Percentiles rank a stretch among this genome's conserved stretches.
phyloP scores from a whole-genome alignment of 2,797 vertebrate species.

The Melopsittacus undulatus region DNA sequence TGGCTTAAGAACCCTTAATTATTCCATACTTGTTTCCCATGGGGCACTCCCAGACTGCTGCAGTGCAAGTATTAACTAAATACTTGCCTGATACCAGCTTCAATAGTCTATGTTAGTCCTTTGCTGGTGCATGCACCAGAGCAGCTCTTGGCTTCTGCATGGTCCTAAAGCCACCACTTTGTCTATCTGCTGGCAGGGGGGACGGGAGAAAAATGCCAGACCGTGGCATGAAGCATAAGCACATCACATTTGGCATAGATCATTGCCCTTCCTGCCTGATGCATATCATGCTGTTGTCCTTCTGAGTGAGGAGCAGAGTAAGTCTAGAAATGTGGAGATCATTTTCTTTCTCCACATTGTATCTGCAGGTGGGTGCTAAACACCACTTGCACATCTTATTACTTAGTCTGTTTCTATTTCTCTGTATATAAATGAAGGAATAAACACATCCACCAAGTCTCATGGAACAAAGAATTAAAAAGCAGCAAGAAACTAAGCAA shows the following conservation, averaged over 20 bases:
- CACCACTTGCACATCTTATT: background rate
- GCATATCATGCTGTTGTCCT: constrained; percentile 6
- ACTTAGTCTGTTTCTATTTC: background rate
- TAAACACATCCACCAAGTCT: background rate
- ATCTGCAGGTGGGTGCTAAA: background rate
- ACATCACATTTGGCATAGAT: constrained; percentile 2
- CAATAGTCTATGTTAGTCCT: background rate
- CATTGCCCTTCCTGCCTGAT: constrained; percentile 20
- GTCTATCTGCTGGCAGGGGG: background rate
- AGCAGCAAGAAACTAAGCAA: background rate
- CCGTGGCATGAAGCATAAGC: background rate
- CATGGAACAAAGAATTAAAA: background rate
- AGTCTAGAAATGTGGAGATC: background rate
- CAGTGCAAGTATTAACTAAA: background rate
- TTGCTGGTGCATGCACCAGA: background rate
- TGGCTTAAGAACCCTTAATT: background rate
- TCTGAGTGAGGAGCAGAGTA: background rate
- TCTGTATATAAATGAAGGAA: background rate
- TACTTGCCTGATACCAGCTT: background rate
- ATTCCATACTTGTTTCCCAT: background rate
- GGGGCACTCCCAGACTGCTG: background rate
- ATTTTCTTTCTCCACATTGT: background rate
- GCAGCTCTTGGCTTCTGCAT: background rate
- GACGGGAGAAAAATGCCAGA: background rate
- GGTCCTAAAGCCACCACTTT: background rate